Evolutionary conservation across 2,888 invertebrate genomes (phyloP).

Genomic region (Sinentomon sp.): DNA sequence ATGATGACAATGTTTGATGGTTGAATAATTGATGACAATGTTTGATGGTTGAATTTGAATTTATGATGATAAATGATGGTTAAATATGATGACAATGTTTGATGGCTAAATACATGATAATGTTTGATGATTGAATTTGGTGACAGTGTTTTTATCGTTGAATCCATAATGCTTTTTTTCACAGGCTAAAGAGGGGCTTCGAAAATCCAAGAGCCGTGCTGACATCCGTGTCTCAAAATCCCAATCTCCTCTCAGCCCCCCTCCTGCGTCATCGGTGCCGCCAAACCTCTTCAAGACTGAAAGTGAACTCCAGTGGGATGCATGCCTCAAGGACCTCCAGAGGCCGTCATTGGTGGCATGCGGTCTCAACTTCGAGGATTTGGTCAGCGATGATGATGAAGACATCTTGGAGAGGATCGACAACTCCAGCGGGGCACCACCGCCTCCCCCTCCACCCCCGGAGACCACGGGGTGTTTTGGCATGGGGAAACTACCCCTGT

Average conservation of each 20-base stretch:
- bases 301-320: conserved; percentile 87
- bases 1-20: too few relatives aligned
- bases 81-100: too few relatives aligned
- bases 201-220: conserved; percentile 56
- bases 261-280: too few relatives aligned
- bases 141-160: too few relatives aligned
- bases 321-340: conserved; percentile 43
- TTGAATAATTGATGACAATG: too few relatives aligned
- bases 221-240: conserved; percentile 25
- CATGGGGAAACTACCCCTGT: conserved; percentile 18
- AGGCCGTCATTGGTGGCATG: conserved; percentile 51
- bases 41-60: too few relatives aligned
- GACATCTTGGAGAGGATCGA: conserved; percentile 30
- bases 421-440: conserved; percentile 17
- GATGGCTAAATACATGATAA: too few relatives aligned
- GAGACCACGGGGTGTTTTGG: conserved; percentile 19
- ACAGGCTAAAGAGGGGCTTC: conserved; percentile 74
- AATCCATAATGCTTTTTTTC: too few relatives aligned
- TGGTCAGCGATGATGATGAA: conserved; percentile 62
- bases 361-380: conserved; percentile 87
- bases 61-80: too few relatives aligned
- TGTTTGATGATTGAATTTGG: too few relatives aligned
- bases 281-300: too few relatives aligned
- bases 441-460: conserved; percentile 20
- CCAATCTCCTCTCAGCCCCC: conserved; percentile 3